Conservation (phyloP, 2,888 invertebrate genomes). For the Sesia bembeciformis region DNA sequence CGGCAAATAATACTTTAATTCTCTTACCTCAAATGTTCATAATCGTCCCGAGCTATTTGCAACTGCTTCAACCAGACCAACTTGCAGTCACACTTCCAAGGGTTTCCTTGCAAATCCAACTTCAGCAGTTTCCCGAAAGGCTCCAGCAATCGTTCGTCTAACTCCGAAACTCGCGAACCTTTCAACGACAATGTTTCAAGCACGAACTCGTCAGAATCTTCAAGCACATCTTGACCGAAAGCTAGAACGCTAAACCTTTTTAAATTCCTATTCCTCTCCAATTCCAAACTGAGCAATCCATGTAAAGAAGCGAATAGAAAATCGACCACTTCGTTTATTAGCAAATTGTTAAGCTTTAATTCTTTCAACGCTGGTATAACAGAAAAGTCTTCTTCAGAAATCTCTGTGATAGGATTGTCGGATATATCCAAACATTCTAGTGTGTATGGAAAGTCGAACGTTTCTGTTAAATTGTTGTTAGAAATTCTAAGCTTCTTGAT, state of each 20-base stretch:
- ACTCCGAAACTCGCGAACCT: constrained; percentile 50
- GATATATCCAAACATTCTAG: constrained; percentile 77
- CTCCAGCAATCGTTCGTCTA: constrained; percentile 44
- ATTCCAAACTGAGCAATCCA: constrained; percentile 60
- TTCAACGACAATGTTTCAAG: constrained; percentile 59
- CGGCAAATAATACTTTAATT: background rate
- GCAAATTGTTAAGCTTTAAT: constrained; percentile 73
- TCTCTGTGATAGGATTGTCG: constrained; percentile 67
- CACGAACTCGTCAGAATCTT: constrained; percentile 51
- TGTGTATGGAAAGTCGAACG: constrained; percentile 73
- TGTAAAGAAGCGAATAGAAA: constrained; percentile 73
- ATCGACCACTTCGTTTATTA: constrained; percentile 63
- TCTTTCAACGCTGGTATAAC: constrained; percentile 67
- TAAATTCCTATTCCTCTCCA: constrained; percentile 72
- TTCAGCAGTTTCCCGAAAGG: constrained; percentile 59
- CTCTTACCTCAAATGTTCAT: constrained; percentile 60
- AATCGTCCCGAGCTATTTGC: constrained; percentile 48
- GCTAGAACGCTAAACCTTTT: constrained; percentile 56
- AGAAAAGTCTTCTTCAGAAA: constrained; percentile 62
- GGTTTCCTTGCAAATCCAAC: constrained; percentile 75
- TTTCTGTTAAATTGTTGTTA: constrained; percentile 66
- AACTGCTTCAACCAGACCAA: constrained; percentile 64
- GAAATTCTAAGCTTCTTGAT: constrained; percentile 58
- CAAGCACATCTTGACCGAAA: constrained; percentile 48
- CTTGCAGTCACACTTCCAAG: constrained; percentile 78